These are phyloP conservation scores for Eumacrocentrus americanus DNA, from an alignment of 2,888 invertebrate species.

Conservation along the genomic window DNA sequence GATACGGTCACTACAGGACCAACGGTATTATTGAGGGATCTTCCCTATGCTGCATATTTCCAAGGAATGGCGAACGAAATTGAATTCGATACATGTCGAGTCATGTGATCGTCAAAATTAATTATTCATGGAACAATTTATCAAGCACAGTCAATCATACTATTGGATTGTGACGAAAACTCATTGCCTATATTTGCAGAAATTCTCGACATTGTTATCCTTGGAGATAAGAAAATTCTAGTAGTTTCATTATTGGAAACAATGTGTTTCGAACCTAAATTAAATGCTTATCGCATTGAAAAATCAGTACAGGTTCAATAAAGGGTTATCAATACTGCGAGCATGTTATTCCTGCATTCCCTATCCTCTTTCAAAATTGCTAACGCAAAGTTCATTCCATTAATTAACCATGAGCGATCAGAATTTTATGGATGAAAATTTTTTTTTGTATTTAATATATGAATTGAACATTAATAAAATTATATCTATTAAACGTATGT, in stretches of 20 bases:
- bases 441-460: background rate
- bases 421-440: background rate
- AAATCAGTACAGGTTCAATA: background rate
- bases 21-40: background rate
- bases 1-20: slow-evolving; percentile 20
- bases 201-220: background rate
- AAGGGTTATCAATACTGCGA: background rate
- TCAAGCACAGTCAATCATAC: background rate
- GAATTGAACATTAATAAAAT: background rate
- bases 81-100: slow-evolving; percentile 4
- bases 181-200: background rate
- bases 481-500: background rate
- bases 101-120: slow-evolving; percentile 10
- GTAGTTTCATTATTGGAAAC: background rate
- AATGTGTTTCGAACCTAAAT: background rate
- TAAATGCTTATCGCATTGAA: background rate
- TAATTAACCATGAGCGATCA: background rate
- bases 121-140: slow-evolving; percentile 13
- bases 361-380: background rate
- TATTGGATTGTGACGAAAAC: background rate
- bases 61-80: background rate
- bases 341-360: background rate
- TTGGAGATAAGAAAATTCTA: background rate
- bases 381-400: background rate
- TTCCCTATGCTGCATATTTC: background rate